Conservation (phyloP, 2,888 invertebrate species). For the Luperina nickerlii region DNA sequence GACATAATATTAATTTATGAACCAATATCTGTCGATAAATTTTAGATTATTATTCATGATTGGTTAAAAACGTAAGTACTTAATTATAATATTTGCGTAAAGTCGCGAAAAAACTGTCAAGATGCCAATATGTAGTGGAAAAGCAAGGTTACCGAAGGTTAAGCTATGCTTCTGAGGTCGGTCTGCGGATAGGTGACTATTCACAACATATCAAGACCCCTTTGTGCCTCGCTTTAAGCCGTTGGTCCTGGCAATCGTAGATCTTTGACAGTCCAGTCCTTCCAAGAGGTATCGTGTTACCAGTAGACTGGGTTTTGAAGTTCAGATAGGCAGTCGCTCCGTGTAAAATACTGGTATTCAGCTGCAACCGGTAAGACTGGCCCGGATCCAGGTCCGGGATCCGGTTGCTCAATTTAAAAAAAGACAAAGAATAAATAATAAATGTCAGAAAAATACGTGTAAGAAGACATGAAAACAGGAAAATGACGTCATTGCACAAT, state of each 20-base stretch:
- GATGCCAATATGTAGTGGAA: constrained; percentile 9
- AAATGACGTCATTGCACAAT: constrained; percentile 21
- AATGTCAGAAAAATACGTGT: constrained; percentile 19
- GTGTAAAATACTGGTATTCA: neutral
- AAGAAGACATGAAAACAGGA: constrained; percentile 6
- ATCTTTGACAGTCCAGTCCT: neutral
- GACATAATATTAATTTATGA: constrained; percentile 1
- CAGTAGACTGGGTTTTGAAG: neutral
- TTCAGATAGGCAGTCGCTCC: neutral
- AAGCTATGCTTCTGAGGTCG: neutral
- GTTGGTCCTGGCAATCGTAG: neutral
- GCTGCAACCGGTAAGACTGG: neutral
- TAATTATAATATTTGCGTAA: constrained; percentile 3
- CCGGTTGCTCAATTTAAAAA: neutral
- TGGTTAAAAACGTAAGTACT: neutral
- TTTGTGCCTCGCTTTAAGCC: too few species aligned
- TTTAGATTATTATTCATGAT: neutral
- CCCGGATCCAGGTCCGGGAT: neutral
- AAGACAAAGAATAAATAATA: constrained; percentile 1
- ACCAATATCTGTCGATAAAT: neutral
- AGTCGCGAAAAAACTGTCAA: neutral
- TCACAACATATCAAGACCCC: neutral
- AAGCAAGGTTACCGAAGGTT: neutral
- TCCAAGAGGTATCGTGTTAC: neutral
- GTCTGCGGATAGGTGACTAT: neutral